Base-by-base conservation (phyloP, 2,113 vertebrate genomes). In the Seriola rivoliana region DNA sequence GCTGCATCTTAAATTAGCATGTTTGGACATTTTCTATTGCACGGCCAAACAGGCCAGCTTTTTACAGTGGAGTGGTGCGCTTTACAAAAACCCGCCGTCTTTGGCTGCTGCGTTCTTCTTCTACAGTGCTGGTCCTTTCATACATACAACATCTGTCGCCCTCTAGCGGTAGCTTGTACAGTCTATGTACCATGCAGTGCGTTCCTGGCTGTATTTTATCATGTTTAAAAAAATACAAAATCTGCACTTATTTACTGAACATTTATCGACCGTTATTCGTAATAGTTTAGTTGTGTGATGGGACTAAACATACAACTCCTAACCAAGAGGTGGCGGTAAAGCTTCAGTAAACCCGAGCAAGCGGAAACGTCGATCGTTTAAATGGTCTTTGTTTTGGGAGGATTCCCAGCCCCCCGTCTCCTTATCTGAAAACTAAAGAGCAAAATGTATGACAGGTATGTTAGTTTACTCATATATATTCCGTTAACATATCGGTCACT, bases 371-470 rank as follows among this genome's bases (percentile, higher is more conserved):
- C 75, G 19, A 80, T 55, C 58, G 81, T 91, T 91, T 91, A 91
- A 93, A 91, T 88, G 90, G 81, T 93, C 93, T 94, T 94, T 94
- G 92, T 93, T 92, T 90, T 93, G 85, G 70, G 84, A 78, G 64
- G 72, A 59, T 60, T 74, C 81, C 58, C 64, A 69, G 62, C 44
- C 34, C 50, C 38, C 57, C 36, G 66, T 84, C 85, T 82, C 2
- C 68, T 50, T 65, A 82, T 85, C 74, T 75, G 73, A 86, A 78
- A 85, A 79, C 78, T 70, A 87, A 79, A 81, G 76, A 81, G 74
- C 48, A 88, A 90, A 84, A 94, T 94, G 92, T 92, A 92, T 88
- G 88, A 88, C 91, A 94, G 93, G 93, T 95, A 95, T 68, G 94
- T 86, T 75, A 36, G 58, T 64, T 69, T 68, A 1, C 40, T 64